Evolutionary conservation across 2,888 invertebrate genomes (phyloP).

Genomic region (Rapana venosa): DNA sequence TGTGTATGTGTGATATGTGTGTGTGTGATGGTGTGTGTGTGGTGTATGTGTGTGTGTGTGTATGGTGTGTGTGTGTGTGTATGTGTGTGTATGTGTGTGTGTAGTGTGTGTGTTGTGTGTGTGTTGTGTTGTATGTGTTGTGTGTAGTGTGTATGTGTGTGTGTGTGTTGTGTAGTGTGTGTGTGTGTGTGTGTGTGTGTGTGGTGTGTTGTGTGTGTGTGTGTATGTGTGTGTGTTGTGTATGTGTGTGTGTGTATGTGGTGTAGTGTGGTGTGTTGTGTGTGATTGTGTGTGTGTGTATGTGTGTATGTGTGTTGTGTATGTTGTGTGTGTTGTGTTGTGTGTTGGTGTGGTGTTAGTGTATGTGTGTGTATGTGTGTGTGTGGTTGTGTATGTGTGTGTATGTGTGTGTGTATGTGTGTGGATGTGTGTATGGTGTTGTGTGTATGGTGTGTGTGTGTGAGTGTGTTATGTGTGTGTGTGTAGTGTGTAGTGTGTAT

Average conservation of each 20-base stretch:
- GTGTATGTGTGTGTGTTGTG: too few relatives aligned
- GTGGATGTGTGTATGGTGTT: too few relatives aligned
- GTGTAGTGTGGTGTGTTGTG: background rate
- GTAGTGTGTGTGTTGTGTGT: background rate
- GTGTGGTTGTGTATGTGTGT: background rate
- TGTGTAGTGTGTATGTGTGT: too few relatives aligned
- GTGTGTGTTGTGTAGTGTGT: too few relatives aligned
- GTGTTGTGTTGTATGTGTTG: too few relatives aligned
- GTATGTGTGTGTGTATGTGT: background rate
- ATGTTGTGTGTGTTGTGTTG: background rate
- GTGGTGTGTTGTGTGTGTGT: too few relatives aligned
- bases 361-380: background rate
- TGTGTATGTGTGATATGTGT: background rate
- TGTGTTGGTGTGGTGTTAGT: background rate
- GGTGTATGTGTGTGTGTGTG: background rate
- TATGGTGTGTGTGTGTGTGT: background rate
- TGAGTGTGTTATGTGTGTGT: slow-evolving; percentile 39
- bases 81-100: background rate
- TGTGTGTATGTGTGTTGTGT: background rate
- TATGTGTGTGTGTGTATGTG: background rate
- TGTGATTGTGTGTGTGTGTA: background rate
- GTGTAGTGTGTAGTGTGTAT: background rate
- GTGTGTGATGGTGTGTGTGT: background rate
- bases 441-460: slow-evolving; percentile 31
- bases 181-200: too few relatives aligned